Conservation (phyloP, 2,888 invertebrate genomes). For the Chalcosyrphus nemorum region DNA sequence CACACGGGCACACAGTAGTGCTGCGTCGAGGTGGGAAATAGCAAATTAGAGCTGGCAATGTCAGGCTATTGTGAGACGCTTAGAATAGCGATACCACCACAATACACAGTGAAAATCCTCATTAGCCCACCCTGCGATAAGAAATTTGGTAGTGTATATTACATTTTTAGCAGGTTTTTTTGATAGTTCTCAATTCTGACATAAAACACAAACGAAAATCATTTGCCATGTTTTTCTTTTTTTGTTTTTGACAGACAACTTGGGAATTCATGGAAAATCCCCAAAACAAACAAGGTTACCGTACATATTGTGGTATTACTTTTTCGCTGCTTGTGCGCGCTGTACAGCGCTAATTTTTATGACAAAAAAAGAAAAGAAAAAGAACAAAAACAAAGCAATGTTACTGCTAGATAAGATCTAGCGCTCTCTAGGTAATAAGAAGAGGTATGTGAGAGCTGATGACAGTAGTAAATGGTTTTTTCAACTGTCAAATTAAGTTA, state of each 20-base stretch:
- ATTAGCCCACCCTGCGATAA: not conserved
- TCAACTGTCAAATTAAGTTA: not conserved
- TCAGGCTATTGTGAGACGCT: constrained; percentile 17
- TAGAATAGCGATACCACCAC: constrained; percentile 17
- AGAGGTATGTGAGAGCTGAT: not conserved
- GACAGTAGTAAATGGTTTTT: not conserved
- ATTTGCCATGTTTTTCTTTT: constrained; percentile 11
- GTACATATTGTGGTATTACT: constrained; percentile 25
- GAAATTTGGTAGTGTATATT: not conserved
- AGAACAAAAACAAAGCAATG: not conserved
- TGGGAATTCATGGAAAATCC: constrained; percentile 65
- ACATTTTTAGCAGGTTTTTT: not conserved
- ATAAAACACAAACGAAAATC: not conserved
- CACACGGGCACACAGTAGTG: not conserved
- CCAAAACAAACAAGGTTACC: constrained; percentile 61
- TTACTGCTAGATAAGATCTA: no score
- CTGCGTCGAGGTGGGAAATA: not conserved
- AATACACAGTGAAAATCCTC: not conserved
- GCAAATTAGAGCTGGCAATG: constrained; percentile 37
- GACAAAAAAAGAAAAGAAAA: constrained; percentile 11
- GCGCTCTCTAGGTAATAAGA: no score
- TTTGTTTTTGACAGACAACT: constrained; percentile 8
- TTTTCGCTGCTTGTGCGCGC: constrained; percentile 47
- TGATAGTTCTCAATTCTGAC: not conserved
- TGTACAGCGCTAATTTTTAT: not conserved